Evolutionary conservation across 1,140 invertebrate genomes (phyloP), one percentile per base, ranked within the genome.

Genomic region (Apocrypta bakeri): DNA sequence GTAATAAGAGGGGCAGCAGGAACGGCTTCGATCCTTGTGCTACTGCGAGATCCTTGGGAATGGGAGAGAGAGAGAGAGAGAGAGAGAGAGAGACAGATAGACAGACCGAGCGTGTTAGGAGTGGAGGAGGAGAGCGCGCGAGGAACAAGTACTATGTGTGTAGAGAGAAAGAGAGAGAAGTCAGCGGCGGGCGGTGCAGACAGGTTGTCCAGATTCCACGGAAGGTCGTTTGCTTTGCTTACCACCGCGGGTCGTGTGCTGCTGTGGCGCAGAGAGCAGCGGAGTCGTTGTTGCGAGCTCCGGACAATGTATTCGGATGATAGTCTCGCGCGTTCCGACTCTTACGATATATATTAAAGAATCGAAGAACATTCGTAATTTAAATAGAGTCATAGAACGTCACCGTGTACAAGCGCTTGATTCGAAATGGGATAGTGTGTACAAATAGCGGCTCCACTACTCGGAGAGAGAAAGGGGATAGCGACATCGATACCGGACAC

Each of bases 141-240:
- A 1, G 76, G 56, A 79, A 73, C 64, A 76, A 85, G 80, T 73
- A 85, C 83, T 68, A 31, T 17, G 17, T 14, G n/a, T 17, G 76
- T 25, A 29, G 31, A 81, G 48, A 81, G 42, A 31, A 27, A 48
- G 63, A 74, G 71, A 42, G 33, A n/a, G 37, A 29, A 63, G 40
- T 25, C 85, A 86, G 83, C 85, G 85, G 86, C 88, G 85, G 88
- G 87, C 87, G 89, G 88, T 85, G 88, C 89, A 92, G 91, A 92
- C 91, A 92, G 91, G 91, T 92, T 91, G 90, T 91, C 90, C 91
- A 92, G 91, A 92, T 92, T 91, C 91, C 91, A 91, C 87, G 91
- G 90, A 92, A 92, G 91, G 91, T 92, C 91, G 91, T 92, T 92
- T 90, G 91, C 91, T 92, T 92, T 91, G 90, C 91, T 91, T 90